Base-by-base conservation (phyloP, 2,888 invertebrate genomes). In the Lasioglossum marginatum region DNA sequence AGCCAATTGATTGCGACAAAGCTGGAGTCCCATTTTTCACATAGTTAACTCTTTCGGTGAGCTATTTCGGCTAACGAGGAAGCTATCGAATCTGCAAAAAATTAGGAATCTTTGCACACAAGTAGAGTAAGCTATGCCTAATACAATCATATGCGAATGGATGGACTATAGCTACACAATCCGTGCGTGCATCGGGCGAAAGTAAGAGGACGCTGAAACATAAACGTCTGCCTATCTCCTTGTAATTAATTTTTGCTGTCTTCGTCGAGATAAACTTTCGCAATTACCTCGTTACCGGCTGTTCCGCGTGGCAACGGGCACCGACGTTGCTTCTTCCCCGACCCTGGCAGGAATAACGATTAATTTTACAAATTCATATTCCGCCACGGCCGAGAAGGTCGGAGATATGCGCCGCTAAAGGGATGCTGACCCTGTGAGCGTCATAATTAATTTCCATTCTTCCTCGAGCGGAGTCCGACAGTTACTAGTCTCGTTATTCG, bases 231-330 rank as follows among this genome's bases (percentile, higher is more conserved):
- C 84, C 80, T 86, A 89, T 87, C 82, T 85, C 72, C 45, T 68
- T 78, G 87, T 90, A 90, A 90, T 90, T 89, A 90, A 90, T 90
- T 90, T 90, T 89, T 88, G 81, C 87, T 90, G 89, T 89, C 90
- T 87, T 85, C 85, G 75, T 63, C 81, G 88, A 89, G 90, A 89
- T 90, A 90, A 90, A 90, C 85, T 90, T 88, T 90, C 82, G 88
- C 89, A 90, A 90, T 90, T 90, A 90, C 78, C 83, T 81, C 86
- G 85, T 90, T 87, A 81, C 81, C 60, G 66, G 77, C 81, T 60
- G 27, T 48, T 52, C 78, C 74, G 76, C 77, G 43, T n/a, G 68
- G 70, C 77, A 48, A 27, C 23, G 12, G 37, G 43, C 40, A 27
- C 40, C 19, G 19, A 19, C n/a, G 16, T 68, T 60, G 31, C 57